phyloP scores from a whole-genome alignment of 2,113 vertebrate genomes.

The Glaucidium brasilianum region DNA sequence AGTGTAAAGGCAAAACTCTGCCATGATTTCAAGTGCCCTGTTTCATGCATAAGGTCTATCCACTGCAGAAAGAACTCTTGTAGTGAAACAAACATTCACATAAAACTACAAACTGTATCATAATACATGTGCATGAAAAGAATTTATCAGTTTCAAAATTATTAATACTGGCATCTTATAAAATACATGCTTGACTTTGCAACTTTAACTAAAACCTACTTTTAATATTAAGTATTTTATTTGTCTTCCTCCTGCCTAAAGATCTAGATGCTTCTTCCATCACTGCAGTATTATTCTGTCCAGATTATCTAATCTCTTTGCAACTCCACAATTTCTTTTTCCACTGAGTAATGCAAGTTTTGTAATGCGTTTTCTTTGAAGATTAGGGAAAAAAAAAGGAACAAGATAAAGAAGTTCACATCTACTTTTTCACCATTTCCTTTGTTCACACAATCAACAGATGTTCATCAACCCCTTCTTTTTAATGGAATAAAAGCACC shows the following conservation, averaged over 20 bases:
- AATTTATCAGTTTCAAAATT: background rate
- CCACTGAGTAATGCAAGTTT: background rate
- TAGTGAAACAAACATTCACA: background rate
- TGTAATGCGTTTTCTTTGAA: background rate
- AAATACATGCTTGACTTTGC: background rate
- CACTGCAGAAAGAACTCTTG: background rate
- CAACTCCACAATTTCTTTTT: background rate
- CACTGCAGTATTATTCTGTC: background rate
- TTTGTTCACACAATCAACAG: background rate
- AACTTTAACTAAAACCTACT: background rate
- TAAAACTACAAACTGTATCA: background rate
- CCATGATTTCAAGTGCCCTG: background rate
- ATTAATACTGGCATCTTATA: background rate
- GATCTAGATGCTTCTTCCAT: background rate
- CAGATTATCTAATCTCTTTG: background rate
- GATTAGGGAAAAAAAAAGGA: background rate
- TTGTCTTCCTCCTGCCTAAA: background rate
- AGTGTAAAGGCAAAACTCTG: background rate
- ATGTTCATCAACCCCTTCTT: background rate
- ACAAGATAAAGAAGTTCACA: background rate
- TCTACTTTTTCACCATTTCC: background rate
- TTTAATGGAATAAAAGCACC: background rate
- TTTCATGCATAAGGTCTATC: background rate
- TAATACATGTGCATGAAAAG: background rate
- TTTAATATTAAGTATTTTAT: background rate